Conservation (phyloP, 2,888 invertebrate genomes). For the Drymonia ruficornis region DNA sequence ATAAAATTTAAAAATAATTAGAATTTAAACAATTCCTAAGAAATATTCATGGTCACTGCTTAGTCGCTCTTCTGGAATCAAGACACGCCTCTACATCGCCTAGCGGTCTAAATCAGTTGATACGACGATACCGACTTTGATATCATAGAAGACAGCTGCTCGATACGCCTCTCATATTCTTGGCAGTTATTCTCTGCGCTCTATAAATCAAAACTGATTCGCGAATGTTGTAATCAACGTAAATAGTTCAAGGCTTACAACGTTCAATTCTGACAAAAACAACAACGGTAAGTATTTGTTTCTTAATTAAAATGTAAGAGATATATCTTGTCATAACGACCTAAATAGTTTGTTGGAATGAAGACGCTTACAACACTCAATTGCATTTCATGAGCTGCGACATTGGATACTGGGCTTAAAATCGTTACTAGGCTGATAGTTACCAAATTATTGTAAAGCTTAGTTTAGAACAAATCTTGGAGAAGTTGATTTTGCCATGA, state of each 20-base stretch:
- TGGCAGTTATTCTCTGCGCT: conserved; percentile 33
- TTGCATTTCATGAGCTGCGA: neutral
- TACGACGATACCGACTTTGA: conserved; percentile 11
- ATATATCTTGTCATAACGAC: conserved; percentile 5
- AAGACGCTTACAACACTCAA: neutral
- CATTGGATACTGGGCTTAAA: neutral
- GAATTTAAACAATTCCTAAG: too few species aligned
- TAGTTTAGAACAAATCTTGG: too few species aligned
- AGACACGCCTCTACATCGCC: neutral
- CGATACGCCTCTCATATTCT: conserved; percentile 28
- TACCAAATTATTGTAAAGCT: too few species aligned
- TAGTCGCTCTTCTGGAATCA: neutral
- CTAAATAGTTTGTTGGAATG: neutral
- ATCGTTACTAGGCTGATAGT: neutral
- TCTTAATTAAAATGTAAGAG: neutral
- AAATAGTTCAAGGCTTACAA: conserved; percentile 41
- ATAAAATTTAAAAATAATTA: too few species aligned
- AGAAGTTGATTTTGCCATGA: too few species aligned
- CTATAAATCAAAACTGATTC: conserved; percentile 41
- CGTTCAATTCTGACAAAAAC: conserved; percentile 21
- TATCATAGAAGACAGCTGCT: conserved; percentile 30
- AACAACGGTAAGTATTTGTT: neutral
- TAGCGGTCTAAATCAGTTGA: conserved; percentile 16
- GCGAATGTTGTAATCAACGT: conserved; percentile 39
- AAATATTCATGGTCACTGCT: too few species aligned